Evolutionary conservation across 1,140 invertebrate species (phyloP).

Genomic region (Dendrolimus punctatus): DNA sequence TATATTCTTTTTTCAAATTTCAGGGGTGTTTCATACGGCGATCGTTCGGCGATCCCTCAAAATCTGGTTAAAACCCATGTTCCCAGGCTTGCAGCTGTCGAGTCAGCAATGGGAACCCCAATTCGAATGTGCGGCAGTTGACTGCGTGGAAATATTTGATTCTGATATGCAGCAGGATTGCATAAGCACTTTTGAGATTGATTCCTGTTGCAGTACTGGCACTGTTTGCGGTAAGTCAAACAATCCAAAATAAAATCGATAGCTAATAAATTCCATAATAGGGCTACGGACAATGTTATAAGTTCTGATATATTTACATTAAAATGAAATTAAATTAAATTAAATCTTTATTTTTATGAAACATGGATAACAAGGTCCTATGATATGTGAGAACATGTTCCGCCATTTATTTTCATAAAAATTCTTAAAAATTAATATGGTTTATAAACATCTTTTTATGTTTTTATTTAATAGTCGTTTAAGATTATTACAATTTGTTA

Average conservation of each 20-base stretch:
- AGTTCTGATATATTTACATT: too few relatives aligned
- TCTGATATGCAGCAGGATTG: constrained; percentile 42
- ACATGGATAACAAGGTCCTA: too few relatives aligned
- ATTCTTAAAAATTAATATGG: too few relatives aligned
- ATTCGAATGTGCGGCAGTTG: constrained; percentile 58
- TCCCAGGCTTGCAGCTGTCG: constrained; percentile 46
- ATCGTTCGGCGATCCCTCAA: constrained; percentile 38
- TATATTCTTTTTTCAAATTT: constrained; percentile 10
- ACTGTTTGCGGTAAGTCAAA: constrained; percentile 50
- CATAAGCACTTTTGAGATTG: constrained; percentile 45
- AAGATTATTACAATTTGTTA: too few relatives aligned
- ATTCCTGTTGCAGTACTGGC: constrained; percentile 55
- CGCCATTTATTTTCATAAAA: too few relatives aligned
- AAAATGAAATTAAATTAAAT: too few relatives aligned
- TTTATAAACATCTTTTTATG: too few relatives aligned
- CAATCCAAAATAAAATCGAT: background rate
- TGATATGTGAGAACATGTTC: too few relatives aligned
- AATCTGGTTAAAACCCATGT: constrained; percentile 41
- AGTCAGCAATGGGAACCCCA: constrained; percentile 24
- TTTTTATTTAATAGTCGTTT: too few relatives aligned
- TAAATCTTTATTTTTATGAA: too few relatives aligned
- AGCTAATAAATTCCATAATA: too few relatives aligned
- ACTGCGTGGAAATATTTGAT: constrained; percentile 62
- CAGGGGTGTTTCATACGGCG: constrained; percentile 44
- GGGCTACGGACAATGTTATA: too few relatives aligned